Base-by-base conservation (phyloP, 2,113 vertebrate species). In the Upupa epops region DNA sequence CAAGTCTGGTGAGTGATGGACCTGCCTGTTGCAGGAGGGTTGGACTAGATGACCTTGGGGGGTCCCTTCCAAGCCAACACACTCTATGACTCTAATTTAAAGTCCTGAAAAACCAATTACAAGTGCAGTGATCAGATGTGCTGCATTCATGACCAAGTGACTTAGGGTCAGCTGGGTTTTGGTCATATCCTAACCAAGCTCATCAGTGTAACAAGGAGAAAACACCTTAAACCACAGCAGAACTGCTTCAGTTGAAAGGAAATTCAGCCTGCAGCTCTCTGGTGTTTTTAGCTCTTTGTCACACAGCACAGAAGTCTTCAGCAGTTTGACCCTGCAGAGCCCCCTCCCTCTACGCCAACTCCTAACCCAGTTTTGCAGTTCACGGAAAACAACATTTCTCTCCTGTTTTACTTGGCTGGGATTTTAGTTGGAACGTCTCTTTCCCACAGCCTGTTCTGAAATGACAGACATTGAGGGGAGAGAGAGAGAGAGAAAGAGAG, bases 361-460 rank as follows among this genome's bases (percentile, higher is more conserved):
- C 96, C 90, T 94, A 97, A 97, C 92, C 91, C 91, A 97, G 89
- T 96, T 97, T 97, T 96, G 96, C 88, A 96, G 91, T 96, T 95
- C 95, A 95, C 88, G 87, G 86, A 95, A 96, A 96, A 87, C 78
- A 95, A 94, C 78, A 95, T 97, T 96, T 96, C 93, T 94, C 90
- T 96, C 74, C 89, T 97, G 93, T 97, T 97, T 97, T 96, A 93
- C 95, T 98, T 98, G 97, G 97, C 96, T 93, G 92, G 76, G 88
- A 89, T 96, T 96, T 96, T 89, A 86, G 64, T 92, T 96, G 84
- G 90, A 96, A 96, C 78, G 96, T 89, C 88, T 96, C 64, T 97
- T 98, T 98, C 98, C 96, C 97, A 98, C 96, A 97, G 95, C 84
- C 66, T 93, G 80, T 86, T 92, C 95, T 95, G 91, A 95, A 97